Evolutionary conservation across 1,140 invertebrate genomes (phyloP).

Genomic region (Bombyx mandarina): DNA sequence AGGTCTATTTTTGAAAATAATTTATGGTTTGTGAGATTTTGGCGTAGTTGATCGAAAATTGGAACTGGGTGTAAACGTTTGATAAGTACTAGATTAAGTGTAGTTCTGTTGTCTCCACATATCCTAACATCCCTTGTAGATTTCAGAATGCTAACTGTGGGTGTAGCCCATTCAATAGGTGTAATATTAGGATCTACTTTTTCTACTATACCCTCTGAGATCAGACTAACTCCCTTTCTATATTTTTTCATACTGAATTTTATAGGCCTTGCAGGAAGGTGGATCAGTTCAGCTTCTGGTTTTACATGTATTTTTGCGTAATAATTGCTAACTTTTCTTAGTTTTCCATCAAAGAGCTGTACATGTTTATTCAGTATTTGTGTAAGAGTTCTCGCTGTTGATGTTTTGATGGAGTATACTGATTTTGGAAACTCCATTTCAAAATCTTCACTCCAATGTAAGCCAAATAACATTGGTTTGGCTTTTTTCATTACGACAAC

Average conservation of each 20-base stretch:
- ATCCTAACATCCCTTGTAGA: slow-evolving; percentile 4
- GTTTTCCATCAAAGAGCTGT: slow-evolving; percentile 3
- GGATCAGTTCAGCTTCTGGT: slow-evolving; percentile 4
- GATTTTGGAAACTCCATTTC: slow-evolving; percentile 9
- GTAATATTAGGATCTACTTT: slow-evolving; percentile 2
- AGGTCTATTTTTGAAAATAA: slow-evolving; percentile 11
- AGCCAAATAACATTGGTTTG: slow-evolving; percentile 10
- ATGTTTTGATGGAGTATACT: slow-evolving; percentile 8
- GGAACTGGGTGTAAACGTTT: slow-evolving; percentile 10
- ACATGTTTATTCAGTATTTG: slow-evolving; percentile 3
- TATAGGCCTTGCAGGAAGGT: slow-evolving; percentile 5
- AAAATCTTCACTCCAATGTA: slow-evolving; percentile 9
- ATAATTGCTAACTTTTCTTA: slow-evolving; percentile 10
- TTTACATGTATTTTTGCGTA: slow-evolving; percentile 6
- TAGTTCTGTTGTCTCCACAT: slow-evolving; percentile 7
- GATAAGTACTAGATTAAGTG: slow-evolving; percentile 8
- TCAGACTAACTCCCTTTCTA: slow-evolving; percentile 8
- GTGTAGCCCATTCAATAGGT: slow-evolving; percentile 3
- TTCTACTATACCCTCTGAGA: slow-evolving; percentile 6
- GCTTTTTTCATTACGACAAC: slow-evolving; percentile 11
- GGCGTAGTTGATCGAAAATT: slow-evolving; percentile 11
- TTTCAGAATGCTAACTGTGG: slow-evolving; percentile 12
- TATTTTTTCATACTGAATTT: slow-evolving; percentile 8
- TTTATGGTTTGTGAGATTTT: slow-evolving; percentile 5
- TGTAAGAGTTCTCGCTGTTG: background rate